Evolutionary conservation across 1,140 invertebrate genomes (phyloP).

Genomic region (Pseudoatta argentina): DNA sequence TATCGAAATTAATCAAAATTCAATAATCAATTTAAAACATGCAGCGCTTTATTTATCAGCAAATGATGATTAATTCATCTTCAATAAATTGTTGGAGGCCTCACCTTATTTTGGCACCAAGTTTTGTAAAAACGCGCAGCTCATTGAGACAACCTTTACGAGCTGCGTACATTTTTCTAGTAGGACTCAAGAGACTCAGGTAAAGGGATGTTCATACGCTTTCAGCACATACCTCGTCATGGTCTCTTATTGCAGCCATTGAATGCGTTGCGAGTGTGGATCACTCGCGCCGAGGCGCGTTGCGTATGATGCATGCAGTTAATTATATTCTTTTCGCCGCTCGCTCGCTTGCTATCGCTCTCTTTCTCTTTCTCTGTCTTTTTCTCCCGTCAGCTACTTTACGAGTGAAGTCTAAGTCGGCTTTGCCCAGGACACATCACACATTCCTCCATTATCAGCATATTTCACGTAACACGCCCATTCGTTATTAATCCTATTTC

Average conservation of each 20-base stretch:
- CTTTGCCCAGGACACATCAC: slow-evolving; percentile 5
- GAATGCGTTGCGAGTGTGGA: slow-evolving; percentile 28
- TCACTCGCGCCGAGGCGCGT: slow-evolving; percentile 19
- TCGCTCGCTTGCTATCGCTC: neutral
- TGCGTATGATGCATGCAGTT: slow-evolving; percentile 41
- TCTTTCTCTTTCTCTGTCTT: neutral
- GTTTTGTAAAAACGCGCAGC: neutral
- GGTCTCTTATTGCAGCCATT: slow-evolving; percentile 76
- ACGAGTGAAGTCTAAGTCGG: neutral
- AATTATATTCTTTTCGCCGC: slow-evolving; percentile 55
- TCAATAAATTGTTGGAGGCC: too few relatives aligned
- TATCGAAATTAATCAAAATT: neutral
- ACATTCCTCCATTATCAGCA: neutral
- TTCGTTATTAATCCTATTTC: slow-evolving; percentile 3
- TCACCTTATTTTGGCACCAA: neutral
- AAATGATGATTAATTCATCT: neutral
- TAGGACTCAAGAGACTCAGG: slow-evolving; percentile 33
- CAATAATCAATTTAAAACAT: neutral
- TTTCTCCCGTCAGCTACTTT: slow-evolving; percentile 2
- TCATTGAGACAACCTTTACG: neutral
- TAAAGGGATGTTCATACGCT: slow-evolving; percentile 82
- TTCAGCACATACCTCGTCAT: slow-evolving; percentile 84
- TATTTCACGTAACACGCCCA: neutral
- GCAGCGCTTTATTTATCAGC: neutral
- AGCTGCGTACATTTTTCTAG: neutral